Evolutionary conservation across 2,888 invertebrate genomes (phyloP), one percentile per base, ranked within the genome.

Genomic region (Rhingia rostrata): DNA sequence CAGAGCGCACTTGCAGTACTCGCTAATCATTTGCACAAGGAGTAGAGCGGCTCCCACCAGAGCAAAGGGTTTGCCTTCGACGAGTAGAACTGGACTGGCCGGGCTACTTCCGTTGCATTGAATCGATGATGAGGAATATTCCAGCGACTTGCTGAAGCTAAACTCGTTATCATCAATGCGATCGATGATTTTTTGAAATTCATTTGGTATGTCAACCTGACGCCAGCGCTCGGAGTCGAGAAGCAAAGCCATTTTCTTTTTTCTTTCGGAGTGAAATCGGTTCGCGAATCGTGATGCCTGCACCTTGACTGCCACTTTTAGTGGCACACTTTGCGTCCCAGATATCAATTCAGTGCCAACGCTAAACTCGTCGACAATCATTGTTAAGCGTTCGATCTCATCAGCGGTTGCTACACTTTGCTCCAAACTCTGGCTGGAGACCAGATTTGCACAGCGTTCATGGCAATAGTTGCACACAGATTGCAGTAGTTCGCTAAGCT

Each of bases 151-250:
- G 75, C 87, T 87, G 5, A 87, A 87, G 37, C 90, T 88, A 14
- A 92, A 91, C 58, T 92, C 92, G 10, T 92, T 91, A 4, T 88
- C 89, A 0, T 93, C 92, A 88, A 97, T 94, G 87, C 94, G 93
- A 90, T 95, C 94, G 41, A 98, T 95, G 80, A 98, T 93, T 87
- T 94, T 93, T 92, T 99, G 99, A 90, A 98, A 96, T 90, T 97
- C 97, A 86, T 93, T 93, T 0, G 98, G 97, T 63, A 99, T 97
- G 88, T 98, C 97, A 4, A 97, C 96, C 87, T 96, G 95, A 89
- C 96, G 97, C 99, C 99, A 99, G 80, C 96, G 93, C 91, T 99
- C 99, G 85, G 95, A 94, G 90, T 98, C 98, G 53, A 99, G 92
- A 43, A 98, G 93, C 82, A 96, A 91, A 49, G 95, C 95, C 67